Evolutionary conservation across 2,888 invertebrate species (phyloP).

Genomic region (Malthinus flaveolus): DNA sequence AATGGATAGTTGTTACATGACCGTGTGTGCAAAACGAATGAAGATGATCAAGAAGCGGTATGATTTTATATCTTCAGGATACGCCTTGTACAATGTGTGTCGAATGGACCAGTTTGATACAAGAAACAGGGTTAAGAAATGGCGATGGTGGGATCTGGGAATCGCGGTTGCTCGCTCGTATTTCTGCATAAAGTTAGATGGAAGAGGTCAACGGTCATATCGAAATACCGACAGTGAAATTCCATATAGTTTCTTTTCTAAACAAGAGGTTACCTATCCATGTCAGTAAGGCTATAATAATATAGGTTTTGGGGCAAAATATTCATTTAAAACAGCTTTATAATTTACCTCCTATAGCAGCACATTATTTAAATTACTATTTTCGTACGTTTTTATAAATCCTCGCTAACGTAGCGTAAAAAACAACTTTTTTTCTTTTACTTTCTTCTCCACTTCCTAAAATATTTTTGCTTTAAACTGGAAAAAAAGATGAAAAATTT

Average conservation of each 20-base stretch:
- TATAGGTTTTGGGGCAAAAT: slow-evolving; percentile 28
- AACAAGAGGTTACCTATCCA: slow-evolving; percentile 14
- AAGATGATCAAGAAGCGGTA: slow-evolving; percentile 46
- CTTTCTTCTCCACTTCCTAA: no score
- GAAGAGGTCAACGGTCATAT: slow-evolving; percentile 30
- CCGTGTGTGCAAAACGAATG: slow-evolving; percentile 52
- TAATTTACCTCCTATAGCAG: not conserved
- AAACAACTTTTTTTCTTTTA: no score
- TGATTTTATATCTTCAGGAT: slow-evolving; percentile 52
- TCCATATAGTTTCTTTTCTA: slow-evolving; percentile 32
- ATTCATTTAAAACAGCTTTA: not conserved
- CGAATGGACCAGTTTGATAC: slow-evolving; percentile 52
- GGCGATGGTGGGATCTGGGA: slow-evolving; percentile 26
- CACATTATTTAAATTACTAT: no score
- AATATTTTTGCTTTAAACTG: no score
- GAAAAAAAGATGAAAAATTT: no score
- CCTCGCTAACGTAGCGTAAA: no score
- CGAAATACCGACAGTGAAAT: slow-evolving; percentile 46
- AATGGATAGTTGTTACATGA: slow-evolving; percentile 44
- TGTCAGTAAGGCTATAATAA: slow-evolving; percentile 23
- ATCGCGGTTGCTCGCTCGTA: slow-evolving; percentile 25
- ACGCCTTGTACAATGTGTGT: slow-evolving; percentile 50
- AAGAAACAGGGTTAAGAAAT: slow-evolving; percentile 51
- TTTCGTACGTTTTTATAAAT: no score
- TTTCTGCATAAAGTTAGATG: slow-evolving; percentile 22